Evolutionary conservation across 2,797 vertebrate genomes (phyloP).

Genomic region (Sebastes minor): DNA sequence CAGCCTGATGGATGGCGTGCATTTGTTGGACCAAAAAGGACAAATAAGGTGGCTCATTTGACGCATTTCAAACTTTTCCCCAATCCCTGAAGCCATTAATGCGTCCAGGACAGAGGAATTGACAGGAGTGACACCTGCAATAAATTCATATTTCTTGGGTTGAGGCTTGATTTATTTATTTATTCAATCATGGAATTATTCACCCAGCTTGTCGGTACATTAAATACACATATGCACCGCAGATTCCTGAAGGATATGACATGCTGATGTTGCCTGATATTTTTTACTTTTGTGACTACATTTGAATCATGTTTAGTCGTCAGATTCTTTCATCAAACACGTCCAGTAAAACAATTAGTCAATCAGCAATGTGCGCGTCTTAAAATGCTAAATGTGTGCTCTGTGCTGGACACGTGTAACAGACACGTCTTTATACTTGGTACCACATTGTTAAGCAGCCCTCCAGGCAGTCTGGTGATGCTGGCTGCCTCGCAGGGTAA

Average conservation of each 20-base stretch:
- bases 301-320: background rate
- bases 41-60: slow-evolving; percentile 75
- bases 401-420: slow-evolving; percentile 11
- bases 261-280: background rate
- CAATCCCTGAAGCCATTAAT: slow-evolving; percentile 35
- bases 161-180: slow-evolving; percentile 35
- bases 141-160: slow-evolving; percentile 60
- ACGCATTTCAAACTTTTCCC: slow-evolving; percentile 60
- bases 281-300: background rate
- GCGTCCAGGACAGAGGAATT: slow-evolving; percentile 18
- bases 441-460: slow-evolving; percentile 28
- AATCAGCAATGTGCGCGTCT: background rate
- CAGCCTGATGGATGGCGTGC: slow-evolving; percentile 78
- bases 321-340: background rate
- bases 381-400: background rate
- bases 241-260: background rate
- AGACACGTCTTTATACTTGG: slow-evolving; percentile 8
- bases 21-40: slow-evolving; percentile 76
- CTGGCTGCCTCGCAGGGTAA: slow-evolving; percentile 41
- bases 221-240: slow-evolving; percentile 2
- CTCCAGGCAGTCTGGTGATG: slow-evolving; percentile 28
- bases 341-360: slow-evolving; percentile 2
- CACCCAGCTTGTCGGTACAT: background rate
- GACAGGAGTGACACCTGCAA: slow-evolving; percentile 57
- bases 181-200: slow-evolving; percentile 1